phyloP scores from a whole-genome alignment of 2,113 vertebrate species.

The cattle (Bos taurus) region ARS-UCD2.0 NC_037356.1:29119001-29119500 shows the following conservation, averaged over 20 bases:
- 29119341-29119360: neutral
- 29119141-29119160: constrained; percentile 1
- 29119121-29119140: constrained; percentile 10
- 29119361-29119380: neutral
- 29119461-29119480: neutral
- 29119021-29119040: accelerated
- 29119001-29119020: accelerated
- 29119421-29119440: neutral
- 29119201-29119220: neutral
- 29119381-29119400: neutral
- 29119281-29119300: neutral
- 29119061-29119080: too few relatives aligned
- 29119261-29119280: neutral
- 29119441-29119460: too few relatives aligned
- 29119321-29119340: neutral
- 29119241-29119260: accelerated
- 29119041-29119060: accelerated
- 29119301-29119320: constrained; percentile 12
- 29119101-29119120: neutral
- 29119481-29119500: neutral
- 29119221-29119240: neutral
- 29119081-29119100: constrained; percentile 44
- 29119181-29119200: neutral
- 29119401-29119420: neutral
- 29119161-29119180: neutral